Percentiles rank a stretch among this genome's conserved stretches.
Evolutionary conservation across 1,140 invertebrate species (phyloP).

Genomic region (Eumaeus atala): DNA sequence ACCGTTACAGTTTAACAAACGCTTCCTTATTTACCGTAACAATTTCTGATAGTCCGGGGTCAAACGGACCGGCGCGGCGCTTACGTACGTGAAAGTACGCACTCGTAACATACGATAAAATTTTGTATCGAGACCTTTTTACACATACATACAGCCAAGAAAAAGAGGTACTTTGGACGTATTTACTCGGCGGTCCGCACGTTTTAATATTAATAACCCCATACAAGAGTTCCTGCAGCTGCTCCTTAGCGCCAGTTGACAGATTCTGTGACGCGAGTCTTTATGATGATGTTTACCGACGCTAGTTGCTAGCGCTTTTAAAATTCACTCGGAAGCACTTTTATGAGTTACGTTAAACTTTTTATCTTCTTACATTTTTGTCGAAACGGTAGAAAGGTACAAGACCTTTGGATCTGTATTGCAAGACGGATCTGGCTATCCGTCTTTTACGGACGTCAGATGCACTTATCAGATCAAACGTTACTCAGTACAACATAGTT

Average conservation of each 20-base stretch:
- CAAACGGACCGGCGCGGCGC: not conserved
- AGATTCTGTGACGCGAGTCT: conserved; percentile 36
- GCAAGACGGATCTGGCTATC: not conserved
- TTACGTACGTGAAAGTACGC: not conserved
- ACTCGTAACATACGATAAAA: not conserved
- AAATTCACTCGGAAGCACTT: conserved; percentile 32
- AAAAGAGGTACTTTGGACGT: conserved; percentile 33
- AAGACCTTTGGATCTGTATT: conserved; percentile 7
- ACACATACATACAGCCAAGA: conserved; percentile 6
- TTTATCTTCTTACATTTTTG: conserved; percentile 12
- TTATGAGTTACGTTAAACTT: conserved; percentile 23
- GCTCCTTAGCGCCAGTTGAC: conserved; percentile 35
- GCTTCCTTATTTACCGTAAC: conserved; percentile 5
- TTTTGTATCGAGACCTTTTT: conserved; percentile 13
- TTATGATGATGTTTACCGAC: conserved; percentile 63
- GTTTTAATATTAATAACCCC: conserved; percentile 68
- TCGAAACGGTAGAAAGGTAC: not conserved
- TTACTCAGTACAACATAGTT: conserved; percentile 6
- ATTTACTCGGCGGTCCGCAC: conserved; percentile 41
- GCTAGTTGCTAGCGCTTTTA: conserved; percentile 31
- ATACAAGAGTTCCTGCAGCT: conserved; percentile 50
- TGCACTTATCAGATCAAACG: not conserved
- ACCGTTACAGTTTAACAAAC: conserved; percentile 3
- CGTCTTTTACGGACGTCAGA: conserved; percentile 3
- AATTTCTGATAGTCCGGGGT: not conserved